Evolutionary conservation across 1,140 invertebrate species (phyloP), one percentile per base, ranked within the genome.

Genomic region (Anadara kagoshimensis): DNA sequence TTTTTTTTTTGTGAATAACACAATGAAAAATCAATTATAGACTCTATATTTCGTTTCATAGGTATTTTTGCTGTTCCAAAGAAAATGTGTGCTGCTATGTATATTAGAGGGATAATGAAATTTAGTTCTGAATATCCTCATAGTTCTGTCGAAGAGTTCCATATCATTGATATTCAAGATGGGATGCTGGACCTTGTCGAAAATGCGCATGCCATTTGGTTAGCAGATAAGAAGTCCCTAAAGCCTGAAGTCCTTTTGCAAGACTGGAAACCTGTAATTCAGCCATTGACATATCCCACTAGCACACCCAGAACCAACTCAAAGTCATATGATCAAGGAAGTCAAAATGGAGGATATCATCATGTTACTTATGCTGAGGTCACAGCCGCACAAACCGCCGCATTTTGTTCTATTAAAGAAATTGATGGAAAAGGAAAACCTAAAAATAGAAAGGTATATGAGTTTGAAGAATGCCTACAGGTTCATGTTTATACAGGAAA

Each of bases 161-260:
- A 80, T 36, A 75, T 80, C 47, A 63, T 80, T 53, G 79, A 78
- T 57, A 53, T 78, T n/a, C 70, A 54, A 10, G 66, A 67, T 20
- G 73, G 69, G 0, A 75, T 80, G 18, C 24, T 78, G 2, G 44
- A 69, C 14, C 26, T 73, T 36, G 68, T 78, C 14, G 56, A 61
- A 7, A 44, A 63, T 8, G 57, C 20, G 4, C 57, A 74, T 62
- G 41, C 47, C 41, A 57, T 8, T 16, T 78, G 61, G 67, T n/a
- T 44, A 29, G 12, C 51, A 0, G 44, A 70, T 10, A 53, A 61
- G 14, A 36, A 5, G 24, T 20, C 49, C 43, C 24, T 75, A 51
- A 22, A 44, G 24, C 61, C 61, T 10, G 16, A 18, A 10, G 16
- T 3, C 1, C 16, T 51, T 51, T 51, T 51, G 49, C 2, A 51